Conservation (phyloP, 35 echinoderm and acorn worm genomes). For the Apostichopus japonicus region DNA sequence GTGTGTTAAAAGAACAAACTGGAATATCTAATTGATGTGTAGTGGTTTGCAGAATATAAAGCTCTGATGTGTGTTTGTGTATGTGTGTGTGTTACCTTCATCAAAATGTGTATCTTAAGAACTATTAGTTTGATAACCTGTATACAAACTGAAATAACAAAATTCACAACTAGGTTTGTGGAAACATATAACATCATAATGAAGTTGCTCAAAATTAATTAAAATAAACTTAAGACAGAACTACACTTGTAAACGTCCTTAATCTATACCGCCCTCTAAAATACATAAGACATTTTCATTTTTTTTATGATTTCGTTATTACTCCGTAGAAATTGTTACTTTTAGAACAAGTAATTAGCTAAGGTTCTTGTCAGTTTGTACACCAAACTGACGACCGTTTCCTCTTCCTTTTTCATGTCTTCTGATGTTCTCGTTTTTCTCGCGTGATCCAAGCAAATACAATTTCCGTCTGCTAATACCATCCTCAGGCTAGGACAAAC, state of each 20-base stretch:
- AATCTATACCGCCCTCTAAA: conserved; percentile 19
- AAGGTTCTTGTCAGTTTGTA: not conserved
- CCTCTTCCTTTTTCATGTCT: not conserved
- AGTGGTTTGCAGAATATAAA: too few species aligned
- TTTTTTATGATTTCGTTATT: not conserved
- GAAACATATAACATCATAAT: too few species aligned
- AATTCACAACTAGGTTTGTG: too few species aligned
- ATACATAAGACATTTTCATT: not conserved
- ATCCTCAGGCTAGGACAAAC: conserved; percentile 45
- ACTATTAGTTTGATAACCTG: too few species aligned
- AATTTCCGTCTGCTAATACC: conserved; percentile 35
- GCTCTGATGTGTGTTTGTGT: too few species aligned
- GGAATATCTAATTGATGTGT: too few species aligned
- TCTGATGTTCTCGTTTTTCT: not conserved
- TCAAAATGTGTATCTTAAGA: too few species aligned
- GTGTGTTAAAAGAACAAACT: too few species aligned
- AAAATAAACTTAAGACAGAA: too few species aligned
- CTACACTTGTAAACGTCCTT: not conserved
- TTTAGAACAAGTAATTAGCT: conserved; percentile 31
- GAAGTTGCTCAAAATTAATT: too few species aligned
- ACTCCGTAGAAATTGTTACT: not conserved
- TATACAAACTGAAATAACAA: too few species aligned
- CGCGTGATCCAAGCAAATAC: conserved; percentile 39
- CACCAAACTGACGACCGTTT: not conserved
- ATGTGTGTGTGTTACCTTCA: too few species aligned